A percentile compares a stretch with the other conserved stretches of the same genome.
phyloP scores from a whole-genome alignment of 2,888 invertebrate species.

The Torymus aiolomorphi region DNA sequence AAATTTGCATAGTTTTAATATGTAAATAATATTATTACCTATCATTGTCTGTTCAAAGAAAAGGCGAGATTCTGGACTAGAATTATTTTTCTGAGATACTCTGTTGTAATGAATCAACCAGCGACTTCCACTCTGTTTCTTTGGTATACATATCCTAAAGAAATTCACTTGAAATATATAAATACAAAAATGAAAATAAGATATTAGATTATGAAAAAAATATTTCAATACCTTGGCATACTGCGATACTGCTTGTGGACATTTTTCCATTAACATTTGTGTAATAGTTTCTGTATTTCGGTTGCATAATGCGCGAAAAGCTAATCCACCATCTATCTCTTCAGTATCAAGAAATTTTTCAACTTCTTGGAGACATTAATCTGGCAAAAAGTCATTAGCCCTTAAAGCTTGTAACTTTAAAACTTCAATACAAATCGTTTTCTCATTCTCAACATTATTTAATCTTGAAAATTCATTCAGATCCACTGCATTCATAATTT shows the following conservation, averaged over 20 bases:
- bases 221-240: slow-evolving; percentile 79
- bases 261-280: slow-evolving; percentile 78
- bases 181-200: too few species aligned
- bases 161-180: too few species aligned
- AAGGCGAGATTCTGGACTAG: slow-evolving; percentile 63
- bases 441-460: slow-evolving; percentile 60
- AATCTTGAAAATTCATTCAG: slow-evolving; percentile 61
- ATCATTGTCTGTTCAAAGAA: slow-evolving; percentile 70
- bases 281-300: slow-evolving; percentile 77
- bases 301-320: slow-evolving; percentile 77
- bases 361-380: slow-evolving; percentile 79
- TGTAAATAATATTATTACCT: slow-evolving; percentile 62
- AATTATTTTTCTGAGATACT: slow-evolving; percentile 66
- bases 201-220: background rate
- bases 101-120: slow-evolving; percentile 70
- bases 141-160: slow-evolving; percentile 71
- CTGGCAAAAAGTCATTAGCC: slow-evolving; percentile 78
- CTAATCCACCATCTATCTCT: slow-evolving; percentile 78
- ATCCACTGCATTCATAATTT: slow-evolving; percentile 61
- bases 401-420: slow-evolving; percentile 78
- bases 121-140: slow-evolving; percentile 73
- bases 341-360: slow-evolving; percentile 79
- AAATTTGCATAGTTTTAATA: too few species aligned
- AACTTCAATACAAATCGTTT: slow-evolving; percentile 65
- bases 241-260: slow-evolving; percentile 80